Base-by-base conservation (phyloP, 1,140 invertebrate genomes). In the Anoplolepis gracilipes region DNA sequence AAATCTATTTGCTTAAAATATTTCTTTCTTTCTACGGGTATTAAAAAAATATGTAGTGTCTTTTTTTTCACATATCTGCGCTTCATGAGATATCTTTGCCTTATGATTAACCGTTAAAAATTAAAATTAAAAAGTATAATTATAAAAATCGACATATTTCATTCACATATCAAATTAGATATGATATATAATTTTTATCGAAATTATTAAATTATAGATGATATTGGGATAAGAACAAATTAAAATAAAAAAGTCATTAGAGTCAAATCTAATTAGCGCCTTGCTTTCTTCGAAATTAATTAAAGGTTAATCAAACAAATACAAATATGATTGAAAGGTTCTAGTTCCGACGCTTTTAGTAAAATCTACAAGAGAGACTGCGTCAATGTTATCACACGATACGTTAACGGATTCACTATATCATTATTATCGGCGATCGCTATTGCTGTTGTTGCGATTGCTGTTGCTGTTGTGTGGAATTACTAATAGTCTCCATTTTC, bases 401-500 rank as follows among this genome's bases (percentile, higher is more conserved):
- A 36, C 6, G 7, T 57, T 55, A 55, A 59, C 22, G 25, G 0
- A 49, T 57, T n/a, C 28, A 16, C n/a, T 19, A 42, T 42, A 42
- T 55, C 25, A 6, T 13, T 28, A 46, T 28, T 28, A 59, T 25
- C 25, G 64, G 22, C 16, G 36, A 30, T 49, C 28, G 46, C 13
- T 88, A 64, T 64, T 75, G 28, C 36, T 72, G 73, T 19, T 87
- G 55, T 1, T 88, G 73, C 7, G 84, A 70, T 11, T 81, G 70
- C 25, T 81, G 84, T 6, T 89, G 79, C 13, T 86, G 84, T 33
- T 88, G 72, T 13, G 72, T 28, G 3, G 67, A 30, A 28, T 67
- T 65, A 22, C 25, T 25, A 33, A 86, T 69, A 49, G 36, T 39
- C 19, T 84, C 81, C 33, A 84, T 85, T n/a, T 79, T 88, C 46